A percentile compares a stretch with the other conserved stretches of the same genome.
phyloP scores from a whole-genome alignment of 2,888 invertebrate genomes.

The Anthophora plumipes region DNA sequence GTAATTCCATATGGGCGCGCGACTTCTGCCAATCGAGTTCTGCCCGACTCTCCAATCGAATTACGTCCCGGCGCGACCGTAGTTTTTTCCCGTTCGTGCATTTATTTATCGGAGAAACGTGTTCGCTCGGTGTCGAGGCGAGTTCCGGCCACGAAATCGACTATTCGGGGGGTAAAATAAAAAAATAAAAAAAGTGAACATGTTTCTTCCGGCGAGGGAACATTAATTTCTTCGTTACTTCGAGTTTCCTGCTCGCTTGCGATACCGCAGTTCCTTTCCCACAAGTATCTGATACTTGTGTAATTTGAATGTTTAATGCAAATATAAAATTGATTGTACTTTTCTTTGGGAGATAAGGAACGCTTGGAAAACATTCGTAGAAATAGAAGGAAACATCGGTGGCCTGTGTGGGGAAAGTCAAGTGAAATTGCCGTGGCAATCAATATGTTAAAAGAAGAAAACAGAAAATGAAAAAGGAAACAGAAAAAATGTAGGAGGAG shows the following conservation, averaged over 20 bases:
- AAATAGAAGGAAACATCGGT: too few species aligned
- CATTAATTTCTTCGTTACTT: slow-evolving; percentile 5
- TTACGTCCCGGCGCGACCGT: slow-evolving; percentile 49
- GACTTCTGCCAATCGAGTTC: slow-evolving; percentile 68
- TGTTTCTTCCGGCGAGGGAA: background rate
- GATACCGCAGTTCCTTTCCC: background rate
- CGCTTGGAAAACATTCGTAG: too few species aligned
- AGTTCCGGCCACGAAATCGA: background rate
- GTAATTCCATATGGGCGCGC: slow-evolving; percentile 64
- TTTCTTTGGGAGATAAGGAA: too few species aligned
- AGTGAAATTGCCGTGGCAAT: too few species aligned
- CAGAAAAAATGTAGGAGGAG: too few species aligned
- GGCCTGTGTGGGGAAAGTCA: too few species aligned
- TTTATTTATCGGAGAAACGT: slow-evolving; percentile 57
- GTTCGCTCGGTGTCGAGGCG: background rate
- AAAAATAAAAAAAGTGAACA: slow-evolving; percentile 4
- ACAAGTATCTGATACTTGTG: background rate
- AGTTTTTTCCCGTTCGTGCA: slow-evolving; percentile 57
- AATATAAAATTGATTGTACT: too few species aligned
- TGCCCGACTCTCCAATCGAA: slow-evolving; percentile 59
- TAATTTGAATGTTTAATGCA: too few species aligned
- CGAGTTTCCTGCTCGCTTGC: background rate
- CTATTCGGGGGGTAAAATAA: background rate
- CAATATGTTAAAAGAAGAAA: too few species aligned
- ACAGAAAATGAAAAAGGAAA: too few species aligned